Base-by-base conservation (phyloP, 2,888 invertebrate genomes). In the Drosophila setosimentum region DNA sequence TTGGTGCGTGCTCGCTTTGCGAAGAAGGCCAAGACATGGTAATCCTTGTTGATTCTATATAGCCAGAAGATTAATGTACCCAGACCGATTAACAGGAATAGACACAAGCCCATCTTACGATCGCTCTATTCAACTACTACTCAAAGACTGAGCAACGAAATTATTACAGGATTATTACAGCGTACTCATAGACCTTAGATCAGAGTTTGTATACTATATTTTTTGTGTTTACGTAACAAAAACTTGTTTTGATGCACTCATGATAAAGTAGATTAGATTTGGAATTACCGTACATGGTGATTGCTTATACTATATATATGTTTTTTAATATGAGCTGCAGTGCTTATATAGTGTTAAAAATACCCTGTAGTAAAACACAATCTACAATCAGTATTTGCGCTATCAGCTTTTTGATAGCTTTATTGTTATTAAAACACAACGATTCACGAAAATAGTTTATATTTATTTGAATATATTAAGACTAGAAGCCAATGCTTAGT, bases 1-100 rank as follows among this genome's bases (percentile, higher is more conserved):
- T 80, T 75, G 0, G 91, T 91, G 32, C 70, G 84, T 0, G 91
- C 30, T 18, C 91, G 80, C 10, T 70, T 59, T 2, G 85, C 51
- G 50, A 87, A 87, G 40, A 87, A 78, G 0, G 87, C 48, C 30
- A 87, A 49, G 3, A 87, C 68, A 51, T 61, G 65, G 32, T 82
- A 87, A 6, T 81, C 76, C 63, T 80, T 89, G 51, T 89, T 87
- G 4, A 82, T 4, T 11, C 63, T 68, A 30, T 74, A 72, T 6
- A 89, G 73, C 87, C 87, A 87, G 51, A 65, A 55, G 7, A 74
- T 3, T 3, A 87, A 30, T 4, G 68, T 63, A 7, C 57, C 59
- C 3, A 79, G 2, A 0, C 45, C 78, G 10, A 83, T 55, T 0
- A 82, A 11, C 24, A 83, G 24, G 40, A 77, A 48, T 10, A 83